These are phyloP conservation scores for Pantala flavescens DNA, from an alignment of 1,140 invertebrate genomes.

Conservation along the genomic window DNA sequence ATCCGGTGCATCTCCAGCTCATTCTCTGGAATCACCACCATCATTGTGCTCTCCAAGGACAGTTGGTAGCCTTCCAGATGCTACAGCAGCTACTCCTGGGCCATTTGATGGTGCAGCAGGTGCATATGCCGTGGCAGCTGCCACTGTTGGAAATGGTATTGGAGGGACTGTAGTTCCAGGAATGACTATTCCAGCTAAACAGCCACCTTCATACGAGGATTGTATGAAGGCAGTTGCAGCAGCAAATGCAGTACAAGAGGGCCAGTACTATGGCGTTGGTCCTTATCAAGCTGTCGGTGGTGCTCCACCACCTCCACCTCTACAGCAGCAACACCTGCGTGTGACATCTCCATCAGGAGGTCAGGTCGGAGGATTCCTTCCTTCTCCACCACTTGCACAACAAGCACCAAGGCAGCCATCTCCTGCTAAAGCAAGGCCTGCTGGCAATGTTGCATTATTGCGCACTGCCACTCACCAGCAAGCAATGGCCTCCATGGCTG, in stretches of 20 bases:
- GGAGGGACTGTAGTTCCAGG: constrained; percentile 16
- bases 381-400: constrained; percentile 72
- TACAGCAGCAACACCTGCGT: constrained; percentile 69
- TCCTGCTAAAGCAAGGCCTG: constrained; percentile 20
- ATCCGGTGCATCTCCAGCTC: constrained; percentile 37
- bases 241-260: constrained; percentile 34
- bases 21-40: constrained; percentile 43
- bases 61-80: constrained; percentile 36
- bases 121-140: constrained; percentile 32
- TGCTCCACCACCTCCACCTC: constrained; percentile 51
- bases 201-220: constrained; percentile 79
- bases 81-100: constrained; percentile 34
- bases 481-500: background rate
- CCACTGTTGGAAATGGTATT: background rate
- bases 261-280: constrained; percentile 15
- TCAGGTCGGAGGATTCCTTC: constrained; percentile 53
- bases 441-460: background rate
- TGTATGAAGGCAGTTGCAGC: constrained; percentile 59
- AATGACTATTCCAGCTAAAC: constrained; percentile 42
- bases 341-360: constrained; percentile 65
- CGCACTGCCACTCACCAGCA: background rate
- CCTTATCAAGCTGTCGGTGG: constrained; percentile 32
- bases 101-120: background rate
- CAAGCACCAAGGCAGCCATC: constrained; percentile 49
- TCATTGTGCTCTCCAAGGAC: constrained; percentile 66